phyloP scores from a whole-genome alignment of 2,113 vertebrate species.

The Anguilla rostrata region DNA sequence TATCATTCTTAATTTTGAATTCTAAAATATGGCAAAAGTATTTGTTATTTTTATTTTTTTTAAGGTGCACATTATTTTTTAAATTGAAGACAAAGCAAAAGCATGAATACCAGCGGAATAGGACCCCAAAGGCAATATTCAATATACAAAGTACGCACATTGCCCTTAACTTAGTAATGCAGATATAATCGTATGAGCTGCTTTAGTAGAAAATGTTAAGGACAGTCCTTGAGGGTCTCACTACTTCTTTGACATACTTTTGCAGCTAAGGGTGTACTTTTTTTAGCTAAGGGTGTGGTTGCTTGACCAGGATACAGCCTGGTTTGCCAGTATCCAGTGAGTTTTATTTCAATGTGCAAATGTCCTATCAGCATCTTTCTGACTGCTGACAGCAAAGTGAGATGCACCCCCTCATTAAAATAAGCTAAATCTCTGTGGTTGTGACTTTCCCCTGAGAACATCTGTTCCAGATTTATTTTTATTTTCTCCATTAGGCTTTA shows the following conservation, averaged over 20 bases:
- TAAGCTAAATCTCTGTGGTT: constrained; percentile 44
- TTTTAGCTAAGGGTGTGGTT: constrained; percentile 42
- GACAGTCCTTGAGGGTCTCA: constrained; percentile 34
- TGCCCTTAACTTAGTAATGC: neutral
- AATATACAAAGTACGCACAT: neutral
- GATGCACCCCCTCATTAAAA: constrained; percentile 46
- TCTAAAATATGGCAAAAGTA: neutral
- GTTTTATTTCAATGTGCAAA: constrained; percentile 53
- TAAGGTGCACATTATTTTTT: no score
- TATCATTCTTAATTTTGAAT: constrained; percentile 20
- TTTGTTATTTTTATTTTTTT: neutral
- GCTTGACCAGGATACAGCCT: constrained; percentile 38
- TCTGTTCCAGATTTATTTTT: constrained; percentile 65
- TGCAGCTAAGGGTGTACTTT: constrained; percentile 28
- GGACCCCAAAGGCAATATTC: constrained; percentile 4
- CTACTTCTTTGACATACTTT: constrained; percentile 52
- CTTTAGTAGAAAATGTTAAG: neutral
- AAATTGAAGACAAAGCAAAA: neutral
- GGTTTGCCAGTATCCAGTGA: constrained; percentile 43
- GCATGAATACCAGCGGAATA: neutral
- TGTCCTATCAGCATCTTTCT: constrained; percentile 52
- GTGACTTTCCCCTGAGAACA: constrained; percentile 47
- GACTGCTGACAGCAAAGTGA: constrained; percentile 59
- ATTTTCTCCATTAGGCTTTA: constrained; percentile 57
- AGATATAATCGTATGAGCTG: no score